Evolutionary conservation across 2,113 vertebrate species (phyloP).

Genomic region (Mustelus asterias): DNA sequence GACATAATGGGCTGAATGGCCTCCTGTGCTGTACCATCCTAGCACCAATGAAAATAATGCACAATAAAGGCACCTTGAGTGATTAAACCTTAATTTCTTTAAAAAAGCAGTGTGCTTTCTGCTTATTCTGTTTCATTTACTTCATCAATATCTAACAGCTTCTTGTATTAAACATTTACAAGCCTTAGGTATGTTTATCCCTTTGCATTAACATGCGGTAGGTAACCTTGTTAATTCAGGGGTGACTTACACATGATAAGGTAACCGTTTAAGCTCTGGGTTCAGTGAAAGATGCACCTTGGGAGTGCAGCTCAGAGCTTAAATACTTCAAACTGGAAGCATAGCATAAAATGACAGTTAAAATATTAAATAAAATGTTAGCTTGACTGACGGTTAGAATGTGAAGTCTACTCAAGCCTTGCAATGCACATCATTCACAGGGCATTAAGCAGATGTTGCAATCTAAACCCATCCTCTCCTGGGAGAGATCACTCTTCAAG

Average conservation of each 20-base stretch:
- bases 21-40: neutral
- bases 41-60: neutral
- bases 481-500: constrained; percentile 3
- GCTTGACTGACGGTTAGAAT: neutral
- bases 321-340: neutral
- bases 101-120: neutral
- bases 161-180: neutral
- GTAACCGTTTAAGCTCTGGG: neutral
- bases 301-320: neutral
- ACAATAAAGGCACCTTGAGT: neutral
- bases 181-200: neutral
- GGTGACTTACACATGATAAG: neutral
- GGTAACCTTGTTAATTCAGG: neutral
- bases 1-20: too few species aligned
- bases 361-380: neutral
- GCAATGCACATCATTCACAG: neutral
- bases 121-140: neutral
- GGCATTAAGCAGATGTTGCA: neutral
- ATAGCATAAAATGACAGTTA: neutral
- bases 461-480: neutral
- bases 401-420: neutral
- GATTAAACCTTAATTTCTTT: neutral
- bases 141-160: neutral
- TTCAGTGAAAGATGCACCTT: neutral
- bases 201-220: neutral